Evolutionary conservation across 1,140 invertebrate species (phyloP).

Genomic region (Drosophila miranda): DNA sequence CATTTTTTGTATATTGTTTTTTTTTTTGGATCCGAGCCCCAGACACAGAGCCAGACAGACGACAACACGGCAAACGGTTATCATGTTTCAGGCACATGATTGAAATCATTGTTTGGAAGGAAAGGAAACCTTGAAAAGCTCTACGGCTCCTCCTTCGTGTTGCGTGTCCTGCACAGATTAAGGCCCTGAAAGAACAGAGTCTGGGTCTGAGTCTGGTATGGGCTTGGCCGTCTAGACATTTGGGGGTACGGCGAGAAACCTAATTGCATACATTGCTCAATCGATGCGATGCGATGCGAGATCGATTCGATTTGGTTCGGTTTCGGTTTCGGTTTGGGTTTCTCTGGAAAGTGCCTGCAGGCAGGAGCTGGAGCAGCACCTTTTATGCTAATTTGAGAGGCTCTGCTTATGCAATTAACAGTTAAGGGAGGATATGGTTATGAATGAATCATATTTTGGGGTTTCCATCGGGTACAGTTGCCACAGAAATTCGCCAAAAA

Average conservation of each 20-base stretch:
- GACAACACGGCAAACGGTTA: slow-evolving; percentile 45
- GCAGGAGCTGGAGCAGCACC: background rate
- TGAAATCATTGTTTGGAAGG: slow-evolving; percentile 53
- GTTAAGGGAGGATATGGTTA: slow-evolving; percentile 21
- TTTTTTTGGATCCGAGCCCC: slow-evolving; percentile 15
- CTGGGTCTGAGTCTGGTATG: slow-evolving; percentile 7
- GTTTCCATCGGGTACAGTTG: too few species aligned
- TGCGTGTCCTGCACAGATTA: slow-evolving; percentile 77
- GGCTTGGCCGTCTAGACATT: slow-evolving; percentile 63
- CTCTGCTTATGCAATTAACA: slow-evolving; percentile 47
- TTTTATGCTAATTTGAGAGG: slow-evolving; percentile 66
- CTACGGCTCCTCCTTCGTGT: slow-evolving; percentile 25
- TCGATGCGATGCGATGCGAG: slow-evolving; percentile 47
- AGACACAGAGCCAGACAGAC: slow-evolving; percentile 25
- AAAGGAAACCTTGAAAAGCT: slow-evolving; percentile 45
- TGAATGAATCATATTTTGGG: background rate
- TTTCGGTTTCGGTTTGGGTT: slow-evolving; percentile 30
- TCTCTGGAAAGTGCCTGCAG: slow-evolving; percentile 58
- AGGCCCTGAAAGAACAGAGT: slow-evolving; percentile 3
- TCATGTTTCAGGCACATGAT: slow-evolving; percentile 79
- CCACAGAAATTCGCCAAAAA: too few species aligned
- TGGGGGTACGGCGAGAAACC: slow-evolving; percentile 33
- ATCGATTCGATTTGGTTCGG: slow-evolving; percentile 13
- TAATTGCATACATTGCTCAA: slow-evolving; percentile 74
- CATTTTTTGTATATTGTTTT: slow-evolving; percentile 10